Base-by-base conservation (phyloP, 2,888 invertebrate species). In the Drosophila borborema region DNA sequence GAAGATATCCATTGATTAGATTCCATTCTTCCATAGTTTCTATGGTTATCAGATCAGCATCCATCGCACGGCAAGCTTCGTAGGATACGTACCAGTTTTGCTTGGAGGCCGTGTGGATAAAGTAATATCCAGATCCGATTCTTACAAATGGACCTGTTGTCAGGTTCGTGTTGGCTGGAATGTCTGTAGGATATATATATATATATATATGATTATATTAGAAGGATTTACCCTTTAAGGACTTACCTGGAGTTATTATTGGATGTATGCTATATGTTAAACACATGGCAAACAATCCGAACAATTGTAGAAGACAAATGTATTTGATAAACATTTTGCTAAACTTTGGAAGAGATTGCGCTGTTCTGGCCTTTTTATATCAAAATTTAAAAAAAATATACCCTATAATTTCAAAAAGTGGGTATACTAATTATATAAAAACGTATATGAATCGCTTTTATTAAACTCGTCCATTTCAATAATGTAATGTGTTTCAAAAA, bases 81-180 rank as follows among this genome's bases (percentile, higher is more conserved):
- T 56, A 62, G 10, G 70, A 68, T 6, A 45, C 56, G 20, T 45
- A 68, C 70, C 61, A 71, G 23, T 71, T 71, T 14, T 41, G 51
- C 9, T 16, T 18, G 6, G 38, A 2, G 3, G 6, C 38, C 6
- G 23, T 16, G 18, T 68, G 51, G 6, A 62, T 34, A 16, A 41
- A 71, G 40, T 71, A 71, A 46, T 58, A 68, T 20, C 58, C 58
- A 56, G 41, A 10, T 28, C 16, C 48, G 28, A 48, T 48, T 3
- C 9, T 48, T 8, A 28, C 1, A 48, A 48, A 48, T 8, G 28
- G 48, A 28, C 1, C 48, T 3, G 48, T 48, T 3, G 48, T 48
- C 0, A 48, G 8, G 28, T 48, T 9, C 28, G 48, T 16, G 16
- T 48, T 28, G 14, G 23, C 16, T 48, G 48, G 48, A 1, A 48